Percentiles rank a stretch among this genome's conserved stretches.
Evolutionary conservation across 2,888 invertebrate genomes (phyloP).

Genomic region (Itoplectis maculator): DNA sequence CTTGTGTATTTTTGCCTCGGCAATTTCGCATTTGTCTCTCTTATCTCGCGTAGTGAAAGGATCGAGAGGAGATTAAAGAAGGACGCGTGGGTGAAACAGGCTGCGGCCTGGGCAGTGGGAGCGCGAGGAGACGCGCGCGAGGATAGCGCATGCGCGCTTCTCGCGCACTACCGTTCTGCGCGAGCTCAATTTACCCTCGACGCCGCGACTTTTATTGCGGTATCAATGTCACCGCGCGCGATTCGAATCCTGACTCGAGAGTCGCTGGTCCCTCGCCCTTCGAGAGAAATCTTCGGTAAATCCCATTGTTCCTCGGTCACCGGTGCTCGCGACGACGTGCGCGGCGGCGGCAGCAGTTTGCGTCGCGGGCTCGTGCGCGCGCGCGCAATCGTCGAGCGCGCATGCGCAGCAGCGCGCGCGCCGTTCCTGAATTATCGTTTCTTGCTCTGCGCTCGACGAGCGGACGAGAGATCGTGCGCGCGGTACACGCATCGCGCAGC

Average conservation of each 20-base stretch:
- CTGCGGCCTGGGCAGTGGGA: no score
- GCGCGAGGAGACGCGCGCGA: no score
- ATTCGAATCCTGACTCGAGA: conserved; percentile 60
- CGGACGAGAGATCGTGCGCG: conserved; percentile 2
- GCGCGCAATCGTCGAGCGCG: no score
- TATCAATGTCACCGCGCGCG: conserved; percentile 66
- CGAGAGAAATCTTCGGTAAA: conserved; percentile 56
- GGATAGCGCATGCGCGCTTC: no score
- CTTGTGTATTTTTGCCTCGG: not conserved
- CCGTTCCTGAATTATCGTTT: conserved; percentile 31
- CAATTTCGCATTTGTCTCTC: conserved; percentile 39
- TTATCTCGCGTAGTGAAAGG: conserved; percentile 28
- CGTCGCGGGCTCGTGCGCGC: no score
- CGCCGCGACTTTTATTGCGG: conserved; percentile 67
- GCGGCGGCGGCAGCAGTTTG: no score
- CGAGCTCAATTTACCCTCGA: conserved; percentile 56
- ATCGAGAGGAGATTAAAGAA: conserved; percentile 23
- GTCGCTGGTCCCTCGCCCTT: not conserved
- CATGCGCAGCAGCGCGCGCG: no score
- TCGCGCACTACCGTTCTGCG: conserved; percentile 54
- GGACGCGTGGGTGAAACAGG: conserved; percentile 49
- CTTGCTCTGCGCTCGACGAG: no score
- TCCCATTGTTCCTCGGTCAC: conserved; percentile 64
- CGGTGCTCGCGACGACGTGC: conserved; percentile 14
- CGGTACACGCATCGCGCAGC: conserved; percentile 17